These are phyloP conservation scores for Otolemur crassicaudatus DNA, from an alignment of 2,797 vertebrate species.

Conservation along the genomic window DNA sequence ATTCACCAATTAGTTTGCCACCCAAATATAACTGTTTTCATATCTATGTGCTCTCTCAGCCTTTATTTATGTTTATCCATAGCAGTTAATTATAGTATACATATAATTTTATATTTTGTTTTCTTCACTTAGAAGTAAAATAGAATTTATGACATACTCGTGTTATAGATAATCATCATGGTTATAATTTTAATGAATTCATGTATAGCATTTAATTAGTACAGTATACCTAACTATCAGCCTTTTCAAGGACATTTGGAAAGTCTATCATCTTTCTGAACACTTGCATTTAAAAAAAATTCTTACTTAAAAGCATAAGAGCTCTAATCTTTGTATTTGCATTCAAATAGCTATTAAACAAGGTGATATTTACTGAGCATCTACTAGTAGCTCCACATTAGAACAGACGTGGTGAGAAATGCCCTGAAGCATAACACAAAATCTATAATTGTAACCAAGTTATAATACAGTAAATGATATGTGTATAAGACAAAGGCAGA, in stretches of 20 bases:
- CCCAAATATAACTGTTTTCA: conserved; percentile 43
- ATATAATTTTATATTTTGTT: conserved; percentile 61
- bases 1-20: conserved; percentile 42
- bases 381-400: neutral
- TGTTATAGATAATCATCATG: conserved; percentile 13
- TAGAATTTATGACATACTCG: conserved; percentile 56
- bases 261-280: conserved; percentile 48
- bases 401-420: conserved; percentile 7
- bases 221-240: conserved; percentile 49
- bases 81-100: conserved; percentile 8
- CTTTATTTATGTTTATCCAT: conserved; percentile 55
- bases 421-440: neutral
- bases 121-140: conserved; percentile 66
- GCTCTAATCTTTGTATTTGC: neutral
- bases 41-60: neutral
- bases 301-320: neutral
- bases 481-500: neutral
- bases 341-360: neutral
- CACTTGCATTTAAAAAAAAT: neutral
- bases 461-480: neutral
- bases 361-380: neutral
- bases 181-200: conserved; percentile 62
- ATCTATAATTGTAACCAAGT: neutral
- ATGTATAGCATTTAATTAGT: conserved; percentile 59
- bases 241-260: conserved; percentile 38